These are phyloP conservation scores for Stichopus horrens DNA, from an alignment of 53 echinoderm and acorn worm species.

Conservation along the genomic window DNA sequence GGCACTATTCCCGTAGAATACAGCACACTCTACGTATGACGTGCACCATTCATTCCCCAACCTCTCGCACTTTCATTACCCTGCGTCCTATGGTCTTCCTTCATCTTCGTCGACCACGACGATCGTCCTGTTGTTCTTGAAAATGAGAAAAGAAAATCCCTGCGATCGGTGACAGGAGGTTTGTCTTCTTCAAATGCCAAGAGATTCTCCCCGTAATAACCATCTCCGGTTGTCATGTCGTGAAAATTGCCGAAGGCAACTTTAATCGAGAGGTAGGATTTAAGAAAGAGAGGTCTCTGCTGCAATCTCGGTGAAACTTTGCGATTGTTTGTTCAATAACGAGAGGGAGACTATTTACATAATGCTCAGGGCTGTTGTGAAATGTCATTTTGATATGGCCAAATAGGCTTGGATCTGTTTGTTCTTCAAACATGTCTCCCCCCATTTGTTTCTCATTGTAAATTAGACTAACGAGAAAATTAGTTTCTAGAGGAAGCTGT, in stretches of 20 bases:
- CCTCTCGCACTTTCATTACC: too few relatives aligned
- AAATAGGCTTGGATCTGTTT: not conserved
- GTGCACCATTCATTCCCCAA: too few relatives aligned
- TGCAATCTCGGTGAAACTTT: not conserved
- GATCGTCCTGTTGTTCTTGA: too few relatives aligned
- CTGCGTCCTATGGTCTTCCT: too few relatives aligned
- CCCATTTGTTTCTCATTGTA: too few relatives aligned
- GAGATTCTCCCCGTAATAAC: not conserved
- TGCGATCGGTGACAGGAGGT: not conserved
- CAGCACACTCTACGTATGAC: too few relatives aligned
- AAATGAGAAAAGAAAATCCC: not conserved
- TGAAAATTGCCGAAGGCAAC: not conserved
- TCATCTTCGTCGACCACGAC: too few relatives aligned
- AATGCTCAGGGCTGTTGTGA: not conserved
- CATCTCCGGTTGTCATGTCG: not conserved
- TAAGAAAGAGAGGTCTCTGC: not conserved
- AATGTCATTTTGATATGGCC: not conserved
- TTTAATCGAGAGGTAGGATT: not conserved
- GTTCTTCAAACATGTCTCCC: not conserved
- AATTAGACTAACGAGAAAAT: too few relatives aligned
- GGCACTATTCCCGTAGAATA: too few relatives aligned
- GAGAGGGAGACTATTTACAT: not conserved
- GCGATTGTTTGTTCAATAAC: not conserved
- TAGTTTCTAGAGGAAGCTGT: too few relatives aligned
- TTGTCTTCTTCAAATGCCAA: not conserved